phyloP scores from a whole-genome alignment of 2,797 vertebrate genomes.

The Mormyrus hasselquistii region DNA sequence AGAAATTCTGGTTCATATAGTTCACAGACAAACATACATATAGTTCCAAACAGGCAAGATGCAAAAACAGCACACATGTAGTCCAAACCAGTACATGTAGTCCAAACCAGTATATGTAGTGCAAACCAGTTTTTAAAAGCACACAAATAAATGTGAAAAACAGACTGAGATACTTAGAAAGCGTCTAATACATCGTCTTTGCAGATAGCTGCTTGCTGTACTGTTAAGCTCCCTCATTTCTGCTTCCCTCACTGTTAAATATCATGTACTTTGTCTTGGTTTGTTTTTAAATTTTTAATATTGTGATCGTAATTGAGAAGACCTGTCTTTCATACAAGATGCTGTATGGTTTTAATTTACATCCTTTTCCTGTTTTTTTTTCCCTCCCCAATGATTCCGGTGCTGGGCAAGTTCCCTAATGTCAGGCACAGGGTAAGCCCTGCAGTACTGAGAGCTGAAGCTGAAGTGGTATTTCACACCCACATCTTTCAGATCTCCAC shows the following conservation, averaged over 20 bases:
- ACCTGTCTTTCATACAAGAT: not conserved
- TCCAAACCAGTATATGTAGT: not conserved
- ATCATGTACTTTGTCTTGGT: not conserved
- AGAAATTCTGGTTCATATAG: not conserved
- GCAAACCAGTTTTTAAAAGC: not conserved
- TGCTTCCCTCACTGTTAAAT: not conserved
- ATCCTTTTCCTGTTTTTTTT: not conserved
- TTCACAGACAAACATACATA: not conserved
- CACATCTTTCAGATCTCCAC: not conserved
- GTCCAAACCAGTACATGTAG: not conserved
- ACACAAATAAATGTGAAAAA: not conserved
- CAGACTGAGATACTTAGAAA: not conserved
- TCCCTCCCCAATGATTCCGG: not conserved
- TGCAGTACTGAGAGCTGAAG: not conserved
- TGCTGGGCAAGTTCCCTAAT: not conserved
- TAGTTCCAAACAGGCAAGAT: not conserved
- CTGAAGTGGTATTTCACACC: not conserved
- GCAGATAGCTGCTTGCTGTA: not conserved
- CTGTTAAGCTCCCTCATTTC: not conserved
- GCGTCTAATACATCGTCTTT: not conserved
- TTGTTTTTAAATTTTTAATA: not conserved
- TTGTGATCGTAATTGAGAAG: not conserved
- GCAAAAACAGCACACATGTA: not conserved
- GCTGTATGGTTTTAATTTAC: not conserved
- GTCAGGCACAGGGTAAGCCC: not conserved